Base-by-base conservation (phyloP, 1,140 invertebrate species). In the Frieseomelitta varia region DNA sequence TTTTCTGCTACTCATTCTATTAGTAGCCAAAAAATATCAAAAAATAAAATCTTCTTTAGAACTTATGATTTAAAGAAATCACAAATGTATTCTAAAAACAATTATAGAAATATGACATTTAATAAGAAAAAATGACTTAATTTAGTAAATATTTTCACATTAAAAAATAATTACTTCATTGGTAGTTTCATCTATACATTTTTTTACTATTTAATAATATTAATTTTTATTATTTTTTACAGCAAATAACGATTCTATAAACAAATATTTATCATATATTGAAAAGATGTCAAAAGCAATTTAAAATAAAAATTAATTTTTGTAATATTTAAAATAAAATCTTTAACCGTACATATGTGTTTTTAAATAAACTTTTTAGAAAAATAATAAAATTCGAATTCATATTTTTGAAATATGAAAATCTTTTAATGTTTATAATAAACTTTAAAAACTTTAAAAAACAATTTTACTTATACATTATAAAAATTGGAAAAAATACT, bases 291-390 rank as follows among this genome's bases (percentile, higher is more conserved):
- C 55, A 14, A 65, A 39, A 74, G 53, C 11, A 81, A 17, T 24
- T 63, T 81, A 74, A 53, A 81, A 75, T 1, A 75, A 53, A 4
- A 81, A 39, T 1, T 24, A 75, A 58, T 14, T 51, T 76, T 76
- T 76, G 14, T 24, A 61, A 76, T 58, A 53, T 58, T 39, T 21
- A 34, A 75, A 53, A 75, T 56, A 39, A 75, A 75, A 56, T 34
- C 17, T 14, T 34, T 58, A 56, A 56, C 34, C 21, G 58, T 34
- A 56, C 21, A 53, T 24, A 4, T 73, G 4, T 75, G 10, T 58
- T 58, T 72, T 21, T 11, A 61, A 63, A 34, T 63, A 80, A 58
- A 53, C 27, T 51, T 72, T 21, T 17, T 3, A 4, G 15, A 53
- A 65, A 76, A 78, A 14, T 14, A 51, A 47, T 51, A 51, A 53